Evolutionary conservation across 2,888 invertebrate species (phyloP).

Genomic region (Eucera pruinosa): DNA sequence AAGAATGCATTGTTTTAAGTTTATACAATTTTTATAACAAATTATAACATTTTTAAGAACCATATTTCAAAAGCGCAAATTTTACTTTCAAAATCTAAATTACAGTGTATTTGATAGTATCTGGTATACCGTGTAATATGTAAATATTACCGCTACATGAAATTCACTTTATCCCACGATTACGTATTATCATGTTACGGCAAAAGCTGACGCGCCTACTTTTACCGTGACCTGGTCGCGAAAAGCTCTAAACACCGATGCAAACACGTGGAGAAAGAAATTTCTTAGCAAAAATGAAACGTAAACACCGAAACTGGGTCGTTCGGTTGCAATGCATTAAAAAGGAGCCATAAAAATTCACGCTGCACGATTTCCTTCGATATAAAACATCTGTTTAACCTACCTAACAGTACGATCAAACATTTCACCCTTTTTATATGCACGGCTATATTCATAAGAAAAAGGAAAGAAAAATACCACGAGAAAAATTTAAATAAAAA

Average conservation of each 20-base stretch:
- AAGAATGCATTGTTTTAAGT: too few species aligned
- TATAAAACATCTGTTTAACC: not conserved
- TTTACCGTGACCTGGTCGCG: not conserved
- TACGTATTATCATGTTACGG: not conserved
- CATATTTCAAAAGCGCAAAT: too few species aligned
- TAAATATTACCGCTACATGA: too few species aligned
- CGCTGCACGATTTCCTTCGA: constrained; percentile 1
- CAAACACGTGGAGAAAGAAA: not conserved
- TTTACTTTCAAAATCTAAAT: too few species aligned
- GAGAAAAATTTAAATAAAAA: not conserved
- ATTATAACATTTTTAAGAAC: too few species aligned
- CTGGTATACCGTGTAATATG: too few species aligned
- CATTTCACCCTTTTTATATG: not conserved
- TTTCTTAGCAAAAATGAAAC: not conserved
- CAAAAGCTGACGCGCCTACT: not conserved
- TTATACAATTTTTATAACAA: too few species aligned
- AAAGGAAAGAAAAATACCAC: not conserved
- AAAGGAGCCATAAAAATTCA: not conserved
- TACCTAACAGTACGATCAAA: not conserved
- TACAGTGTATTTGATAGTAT: too few species aligned
- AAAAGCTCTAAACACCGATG: not conserved
- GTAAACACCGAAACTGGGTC: constrained; percentile 12
- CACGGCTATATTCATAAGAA: not conserved
- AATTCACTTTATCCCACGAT: not conserved
- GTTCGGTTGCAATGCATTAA: not conserved